Conservation (phyloP, 2,113 vertebrate genomes). For the Riparia riparia region DNA sequence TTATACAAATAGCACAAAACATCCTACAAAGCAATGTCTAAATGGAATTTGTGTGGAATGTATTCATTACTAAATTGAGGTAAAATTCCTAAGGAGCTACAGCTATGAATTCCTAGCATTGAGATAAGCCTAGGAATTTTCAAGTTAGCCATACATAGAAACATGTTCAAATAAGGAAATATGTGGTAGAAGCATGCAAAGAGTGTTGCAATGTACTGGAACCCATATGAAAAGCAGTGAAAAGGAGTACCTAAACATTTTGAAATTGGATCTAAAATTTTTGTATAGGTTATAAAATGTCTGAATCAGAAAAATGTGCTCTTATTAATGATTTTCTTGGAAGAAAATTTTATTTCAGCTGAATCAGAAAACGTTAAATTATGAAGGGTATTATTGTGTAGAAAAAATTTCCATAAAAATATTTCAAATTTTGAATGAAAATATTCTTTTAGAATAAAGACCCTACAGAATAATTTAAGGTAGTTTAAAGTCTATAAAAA, state of each 20-base stretch:
- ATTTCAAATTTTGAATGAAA: background rate
- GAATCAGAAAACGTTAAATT: background rate
- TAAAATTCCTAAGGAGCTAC: background rate
- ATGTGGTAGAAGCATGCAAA: background rate
- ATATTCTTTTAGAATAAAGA: background rate
- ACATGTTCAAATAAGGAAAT: background rate
- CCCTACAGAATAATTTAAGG: background rate
- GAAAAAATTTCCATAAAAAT: rapidly evolving
- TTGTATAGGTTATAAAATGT: background rate
- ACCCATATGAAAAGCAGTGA: background rate
- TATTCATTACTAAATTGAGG: background rate
- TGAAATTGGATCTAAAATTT: background rate
- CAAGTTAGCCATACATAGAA: background rate
- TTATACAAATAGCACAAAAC: background rate
- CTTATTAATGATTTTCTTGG: background rate
- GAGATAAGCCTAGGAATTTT: background rate
- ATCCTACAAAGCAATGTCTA: background rate
- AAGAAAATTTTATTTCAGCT: background rate
- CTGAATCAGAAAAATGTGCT: background rate
- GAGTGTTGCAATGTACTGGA: background rate
- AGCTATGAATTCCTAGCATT: background rate
- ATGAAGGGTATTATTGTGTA: background rate
- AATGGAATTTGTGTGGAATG: background rate
- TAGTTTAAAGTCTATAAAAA: background rate
- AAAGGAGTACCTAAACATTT: background rate